Evolutionary conservation across 2,888 invertebrate genomes (phyloP).

Genomic region (Nemoura dubitans): DNA sequence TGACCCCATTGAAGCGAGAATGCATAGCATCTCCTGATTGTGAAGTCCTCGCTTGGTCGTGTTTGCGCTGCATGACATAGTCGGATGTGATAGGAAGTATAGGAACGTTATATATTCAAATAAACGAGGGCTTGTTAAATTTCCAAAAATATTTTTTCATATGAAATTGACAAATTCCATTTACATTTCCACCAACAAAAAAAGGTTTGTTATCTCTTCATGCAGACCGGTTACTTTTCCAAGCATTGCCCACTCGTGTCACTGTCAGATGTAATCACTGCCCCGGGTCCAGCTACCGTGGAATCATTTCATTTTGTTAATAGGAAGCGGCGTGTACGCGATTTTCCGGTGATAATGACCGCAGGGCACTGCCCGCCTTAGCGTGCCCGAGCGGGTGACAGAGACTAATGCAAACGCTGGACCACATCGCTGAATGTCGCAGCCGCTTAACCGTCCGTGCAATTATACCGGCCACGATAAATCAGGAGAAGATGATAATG

Average conservation of each 20-base stretch:
- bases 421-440: neutral
- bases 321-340: neutral
- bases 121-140: too few species aligned
- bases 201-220: too few species aligned
- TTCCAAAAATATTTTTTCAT: too few species aligned
- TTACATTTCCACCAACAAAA: too few species aligned
- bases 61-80: too few species aligned
- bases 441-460: neutral
- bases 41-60: too few species aligned
- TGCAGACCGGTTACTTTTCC: neutral
- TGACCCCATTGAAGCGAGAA: neutral
- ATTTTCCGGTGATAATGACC: neutral
- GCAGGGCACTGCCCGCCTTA: neutral
- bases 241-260: neutral
- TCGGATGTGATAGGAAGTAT: too few species aligned
- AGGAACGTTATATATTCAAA: too few species aligned
- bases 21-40: neutral
- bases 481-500: neutral
- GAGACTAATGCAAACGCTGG: neutral
- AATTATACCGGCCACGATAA: neutral
- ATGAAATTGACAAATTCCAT: too few species aligned
- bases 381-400: neutral
- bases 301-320: neutral
- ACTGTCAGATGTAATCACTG: neutral
- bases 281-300: neutral